Percentiles rank a stretch among this genome's conserved stretches.
phyloP scores from a whole-genome alignment of 2,888 invertebrate species.

The Thera obeliscata region DNA sequence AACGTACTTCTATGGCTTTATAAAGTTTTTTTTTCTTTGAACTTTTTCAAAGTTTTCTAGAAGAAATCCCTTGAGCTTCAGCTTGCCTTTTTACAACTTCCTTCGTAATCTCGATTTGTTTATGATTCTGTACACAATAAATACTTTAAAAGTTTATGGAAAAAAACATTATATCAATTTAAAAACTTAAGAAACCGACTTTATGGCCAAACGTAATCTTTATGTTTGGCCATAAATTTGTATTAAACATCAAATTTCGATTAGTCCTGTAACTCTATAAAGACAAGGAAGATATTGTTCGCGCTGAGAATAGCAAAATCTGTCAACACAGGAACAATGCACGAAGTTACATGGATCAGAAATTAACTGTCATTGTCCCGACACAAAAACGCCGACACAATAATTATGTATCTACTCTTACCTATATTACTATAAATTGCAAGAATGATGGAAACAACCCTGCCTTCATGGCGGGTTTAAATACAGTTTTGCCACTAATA shows the following conservation, averaged over 20 bases:
- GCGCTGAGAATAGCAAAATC: constrained; percentile 76
- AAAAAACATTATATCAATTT: too few species aligned
- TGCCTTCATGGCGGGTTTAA: not conserved
- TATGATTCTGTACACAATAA: too few species aligned
- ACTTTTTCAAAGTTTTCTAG: too few species aligned
- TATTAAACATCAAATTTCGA: not conserved
- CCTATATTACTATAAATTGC: not conserved
- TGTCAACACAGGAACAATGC: constrained; percentile 81
- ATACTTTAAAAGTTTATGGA: too few species aligned
- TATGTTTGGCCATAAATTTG: too few species aligned
- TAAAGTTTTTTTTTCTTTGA: too few species aligned
- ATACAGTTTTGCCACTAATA: not conserved
- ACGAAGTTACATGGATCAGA: constrained; percentile 81
- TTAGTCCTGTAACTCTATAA: not conserved
- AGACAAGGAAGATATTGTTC: not conserved
- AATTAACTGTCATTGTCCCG: constrained; percentile 80
- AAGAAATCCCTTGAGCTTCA: too few species aligned
- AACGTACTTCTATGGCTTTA: too few species aligned
- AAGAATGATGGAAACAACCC: not conserved
- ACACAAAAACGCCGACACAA: constrained; percentile 60
- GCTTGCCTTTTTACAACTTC: too few species aligned
- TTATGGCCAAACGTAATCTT: too few species aligned
- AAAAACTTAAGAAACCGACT: too few species aligned
- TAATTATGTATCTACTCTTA: constrained; percentile 24
- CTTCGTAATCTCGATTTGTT: too few species aligned